Evolutionary conservation across 2,797 vertebrate species (phyloP).

Genomic region (Myioborus melanocephalus): DNA sequence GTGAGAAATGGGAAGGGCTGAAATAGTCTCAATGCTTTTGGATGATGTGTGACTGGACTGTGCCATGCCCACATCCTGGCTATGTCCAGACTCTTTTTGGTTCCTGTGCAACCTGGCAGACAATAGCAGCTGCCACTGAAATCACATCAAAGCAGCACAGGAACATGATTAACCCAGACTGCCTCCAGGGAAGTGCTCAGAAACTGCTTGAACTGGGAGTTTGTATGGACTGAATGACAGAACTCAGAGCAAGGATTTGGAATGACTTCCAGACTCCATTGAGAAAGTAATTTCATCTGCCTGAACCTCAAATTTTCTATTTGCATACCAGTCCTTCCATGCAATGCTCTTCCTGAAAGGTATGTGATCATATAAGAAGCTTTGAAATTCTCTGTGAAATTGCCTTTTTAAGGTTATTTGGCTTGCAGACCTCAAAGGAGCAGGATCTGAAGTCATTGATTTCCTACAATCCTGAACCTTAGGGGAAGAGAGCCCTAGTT

Average conservation of each 20-base stretch:
- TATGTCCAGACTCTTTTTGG: background rate
- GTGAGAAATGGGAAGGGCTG: background rate
- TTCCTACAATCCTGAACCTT: background rate
- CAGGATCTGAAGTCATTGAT: background rate
- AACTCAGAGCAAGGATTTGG: background rate
- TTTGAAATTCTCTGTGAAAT: background rate
- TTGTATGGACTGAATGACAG: background rate
- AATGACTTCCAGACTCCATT: background rate
- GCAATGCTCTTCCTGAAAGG: background rate
- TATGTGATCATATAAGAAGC: background rate
- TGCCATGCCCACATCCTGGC: background rate
- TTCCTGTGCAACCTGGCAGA: background rate
- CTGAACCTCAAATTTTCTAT: background rate
- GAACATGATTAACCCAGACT: background rate
- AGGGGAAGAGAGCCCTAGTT: background rate
- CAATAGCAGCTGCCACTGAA: constrained; percentile 12
- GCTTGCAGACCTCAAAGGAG: background rate
- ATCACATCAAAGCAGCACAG: background rate
- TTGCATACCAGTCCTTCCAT: background rate
- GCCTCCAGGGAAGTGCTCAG: background rate
- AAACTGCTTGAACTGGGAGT: background rate
- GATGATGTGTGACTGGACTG: background rate
- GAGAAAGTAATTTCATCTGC: background rate
- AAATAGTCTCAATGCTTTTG: background rate
- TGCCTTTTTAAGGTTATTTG: background rate